Evolutionary conservation across 2,113 vertebrate species (phyloP), one percentile per base, ranked within the genome.

Genomic region (Chaetodon auriga): DNA sequence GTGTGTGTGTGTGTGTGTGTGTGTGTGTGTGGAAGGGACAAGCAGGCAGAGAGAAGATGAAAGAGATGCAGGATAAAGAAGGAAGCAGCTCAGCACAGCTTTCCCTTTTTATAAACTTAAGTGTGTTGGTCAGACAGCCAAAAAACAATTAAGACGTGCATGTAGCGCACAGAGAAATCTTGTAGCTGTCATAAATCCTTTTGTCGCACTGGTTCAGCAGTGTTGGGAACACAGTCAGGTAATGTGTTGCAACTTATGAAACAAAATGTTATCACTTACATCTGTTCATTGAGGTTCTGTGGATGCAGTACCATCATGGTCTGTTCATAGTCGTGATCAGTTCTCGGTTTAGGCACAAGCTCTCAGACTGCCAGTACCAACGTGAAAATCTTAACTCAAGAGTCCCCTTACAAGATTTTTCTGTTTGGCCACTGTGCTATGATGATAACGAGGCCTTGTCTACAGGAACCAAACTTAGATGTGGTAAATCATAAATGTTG

Each of bases 141-240:
- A 61, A 60, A 79, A 77, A 81, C 58, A 75, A 71, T 75, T 41
- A 49, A 43, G 43, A 60, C 51, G 9, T 51, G 18, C 19, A 2
- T 75, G 43, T 65, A 18, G 41, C 51, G 49, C 58, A 35, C 60
- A 19, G n/a, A 45, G 45, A 66, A 71, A 77, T 61, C 48, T 66
- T 60, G 77, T 64, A 19, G 35, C n/a, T 51, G 77, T 80, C 71
- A 75, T 71, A 70, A 65, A 80, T 57, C 77, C 35, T 46, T 71
- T 68, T 60, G 43, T 77, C 13, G 16, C 38, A 0, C 73, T 48
- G 60, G 16, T 48, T 61, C 60, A 41, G 11, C 46, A 53, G 54
- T 66, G 71, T 43, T 58, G 19, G 58, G 3, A 64, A 75, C 15
- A 10, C 25, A n/a, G 68, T 53, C 46, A 38, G 68, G 36, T 75